These are phyloP conservation scores for Philaethria dido DNA, from an alignment of 2,888 invertebrate genomes.

Conservation along the genomic window DNA sequence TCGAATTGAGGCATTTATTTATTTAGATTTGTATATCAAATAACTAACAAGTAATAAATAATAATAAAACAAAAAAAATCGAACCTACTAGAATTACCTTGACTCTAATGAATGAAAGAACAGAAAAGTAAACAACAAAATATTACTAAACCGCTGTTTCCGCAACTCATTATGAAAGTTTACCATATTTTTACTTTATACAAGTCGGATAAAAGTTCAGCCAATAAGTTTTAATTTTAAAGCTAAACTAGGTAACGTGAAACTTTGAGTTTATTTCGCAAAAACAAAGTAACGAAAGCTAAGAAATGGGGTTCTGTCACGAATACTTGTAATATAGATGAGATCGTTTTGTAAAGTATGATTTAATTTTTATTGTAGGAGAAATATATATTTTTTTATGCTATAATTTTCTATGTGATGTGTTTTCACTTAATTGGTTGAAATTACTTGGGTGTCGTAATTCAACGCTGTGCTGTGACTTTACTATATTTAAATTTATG, in stretches of 20 bases:
- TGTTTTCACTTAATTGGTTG: no score
- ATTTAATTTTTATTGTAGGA: neutral
- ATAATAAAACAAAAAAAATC: neutral
- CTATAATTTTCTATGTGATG: no score
- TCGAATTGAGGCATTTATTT: no score
- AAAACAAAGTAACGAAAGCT: constrained; percentile 51
- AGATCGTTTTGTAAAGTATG: neutral
- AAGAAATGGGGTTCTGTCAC: constrained; percentile 61
- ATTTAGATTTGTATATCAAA: neutral
- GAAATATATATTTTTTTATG: no score
- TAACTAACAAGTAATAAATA: no score
- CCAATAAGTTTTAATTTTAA: constrained; percentile 10
- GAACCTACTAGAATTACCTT: neutral
- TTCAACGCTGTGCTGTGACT: no score
- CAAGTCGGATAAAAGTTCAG: neutral
- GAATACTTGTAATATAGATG: constrained; percentile 48
- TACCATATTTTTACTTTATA: neutral
- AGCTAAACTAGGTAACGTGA: constrained; percentile 23
- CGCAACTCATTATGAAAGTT: constrained; percentile 8
- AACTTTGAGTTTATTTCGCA: constrained; percentile 20
- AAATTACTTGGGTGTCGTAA: no score
- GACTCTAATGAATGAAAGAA: constrained; percentile 1
- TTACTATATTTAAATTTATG: no score
- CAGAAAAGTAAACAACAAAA: neutral
- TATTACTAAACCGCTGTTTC: neutral